Conservation (phyloP, 2,888 invertebrate genomes). For the Epirrita christyi region DNA sequence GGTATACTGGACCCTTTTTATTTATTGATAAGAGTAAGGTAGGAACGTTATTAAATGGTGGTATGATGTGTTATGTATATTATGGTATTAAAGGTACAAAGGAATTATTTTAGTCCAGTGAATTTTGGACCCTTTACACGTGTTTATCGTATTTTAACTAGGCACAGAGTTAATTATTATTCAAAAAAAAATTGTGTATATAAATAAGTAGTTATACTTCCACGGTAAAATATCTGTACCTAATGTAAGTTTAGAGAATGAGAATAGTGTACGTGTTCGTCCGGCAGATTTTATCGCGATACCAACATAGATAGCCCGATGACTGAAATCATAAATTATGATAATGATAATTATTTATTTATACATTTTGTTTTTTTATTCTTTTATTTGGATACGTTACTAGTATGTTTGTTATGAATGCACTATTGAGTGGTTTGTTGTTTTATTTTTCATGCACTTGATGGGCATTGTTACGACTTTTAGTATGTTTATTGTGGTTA, state of each 20-base stretch:
- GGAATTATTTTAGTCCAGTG: conserved; percentile 20
- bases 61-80: conserved; percentile 8
- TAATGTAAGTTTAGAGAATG: conserved; percentile 28
- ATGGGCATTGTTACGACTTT: conserved; percentile 71
- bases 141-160: conserved; percentile 17
- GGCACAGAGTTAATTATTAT: conserved; percentile 14
- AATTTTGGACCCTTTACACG: conserved; percentile 15
- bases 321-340: conserved; percentile 39
- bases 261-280: conserved; percentile 34
- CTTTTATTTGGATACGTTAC: conserved; percentile 19
- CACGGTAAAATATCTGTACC: conserved; percentile 32
- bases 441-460: conserved; percentile 70
- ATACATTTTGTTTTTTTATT: conserved; percentile 34
- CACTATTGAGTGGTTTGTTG: conserved; percentile 75
- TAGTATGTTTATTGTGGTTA: conserved; percentile 65
- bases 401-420: conserved; percentile 71
- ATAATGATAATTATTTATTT: conserved; percentile 38
- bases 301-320: conserved; percentile 40
- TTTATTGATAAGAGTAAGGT: conserved; percentile 19
- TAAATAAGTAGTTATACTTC: conserved; percentile 32
- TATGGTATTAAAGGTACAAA: conserved; percentile 24
- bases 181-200: conserved; percentile 19
- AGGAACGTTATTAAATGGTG: conserved; percentile 10
- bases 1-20: conserved; percentile 11
- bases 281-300: conserved; percentile 42